Conservation (phyloP, 2,797 vertebrate genomes). For the Hipposideros larvatus region DNA sequence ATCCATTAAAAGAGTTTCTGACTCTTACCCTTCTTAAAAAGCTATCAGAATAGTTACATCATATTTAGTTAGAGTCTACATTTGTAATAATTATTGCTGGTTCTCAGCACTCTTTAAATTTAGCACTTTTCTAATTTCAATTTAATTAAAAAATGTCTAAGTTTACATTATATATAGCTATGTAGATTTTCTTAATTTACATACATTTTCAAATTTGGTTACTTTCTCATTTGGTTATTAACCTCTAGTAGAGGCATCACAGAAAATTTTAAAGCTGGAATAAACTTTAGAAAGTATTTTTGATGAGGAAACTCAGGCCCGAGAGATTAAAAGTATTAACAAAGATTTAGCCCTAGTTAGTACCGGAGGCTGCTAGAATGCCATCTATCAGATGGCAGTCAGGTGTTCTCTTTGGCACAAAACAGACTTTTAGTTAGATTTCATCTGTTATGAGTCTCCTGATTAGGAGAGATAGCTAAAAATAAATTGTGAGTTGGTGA, state of each 20-base stretch:
- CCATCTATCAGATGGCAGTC: no score
- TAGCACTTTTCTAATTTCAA: not conserved
- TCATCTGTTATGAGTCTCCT: not conserved
- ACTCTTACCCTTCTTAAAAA: not conserved
- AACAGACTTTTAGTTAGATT: not conserved
- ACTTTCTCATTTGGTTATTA: not conserved
- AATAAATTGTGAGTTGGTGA: not conserved
- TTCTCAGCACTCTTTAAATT: conserved; percentile 17
- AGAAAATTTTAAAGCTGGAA: not conserved
- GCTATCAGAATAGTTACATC: not conserved
- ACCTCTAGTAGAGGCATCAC: not conserved
- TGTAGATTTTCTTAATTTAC: not conserved
- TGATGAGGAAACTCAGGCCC: not conserved
- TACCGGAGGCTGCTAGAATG: not conserved
- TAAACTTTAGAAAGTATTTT: not conserved
- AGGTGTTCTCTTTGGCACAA: not conserved
- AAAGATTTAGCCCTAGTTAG: not conserved
- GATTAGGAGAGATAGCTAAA: not conserved
- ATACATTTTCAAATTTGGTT: not conserved
- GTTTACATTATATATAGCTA: not conserved
- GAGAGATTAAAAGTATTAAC: not conserved
- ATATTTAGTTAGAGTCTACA: not conserved
- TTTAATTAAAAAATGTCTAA: not conserved
- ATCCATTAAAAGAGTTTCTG: not conserved
- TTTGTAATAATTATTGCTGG: not conserved